These are phyloP conservation scores for Cataglyphis livida DNA, from an alignment of 2,888 invertebrate species.

Conservation along the genomic window DNA sequence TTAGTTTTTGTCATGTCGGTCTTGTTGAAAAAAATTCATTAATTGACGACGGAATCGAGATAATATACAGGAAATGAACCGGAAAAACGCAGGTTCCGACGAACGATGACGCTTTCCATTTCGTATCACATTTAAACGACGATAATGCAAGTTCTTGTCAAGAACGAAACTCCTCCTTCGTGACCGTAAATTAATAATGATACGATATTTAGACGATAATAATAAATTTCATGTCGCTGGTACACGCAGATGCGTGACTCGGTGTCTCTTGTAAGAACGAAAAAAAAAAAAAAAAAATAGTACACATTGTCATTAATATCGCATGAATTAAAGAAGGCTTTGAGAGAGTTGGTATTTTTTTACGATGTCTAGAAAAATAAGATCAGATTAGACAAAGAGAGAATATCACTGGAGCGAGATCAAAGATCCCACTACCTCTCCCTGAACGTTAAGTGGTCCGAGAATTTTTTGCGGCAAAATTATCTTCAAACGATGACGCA, in stretches of 20 bases:
- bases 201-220: slow-evolving; percentile 12
- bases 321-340: no score
- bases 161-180: not conserved
- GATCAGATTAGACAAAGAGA: not conserved
- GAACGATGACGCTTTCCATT: not conserved
- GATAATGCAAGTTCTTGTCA: slow-evolving; percentile 2
- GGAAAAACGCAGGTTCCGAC: not conserved
- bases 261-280: not conserved
- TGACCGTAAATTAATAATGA: slow-evolving; percentile 27
- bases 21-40: slow-evolving; percentile 2
- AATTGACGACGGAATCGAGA: not conserved
- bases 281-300: not conserved
- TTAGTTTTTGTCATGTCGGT: not conserved
- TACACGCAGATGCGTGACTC: slow-evolving; percentile 31
- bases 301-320: not conserved
- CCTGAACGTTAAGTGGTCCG: not conserved
- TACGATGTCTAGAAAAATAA: not conserved
- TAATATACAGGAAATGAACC: slow-evolving; percentile 1
- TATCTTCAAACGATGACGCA: slow-evolving; percentile 2
- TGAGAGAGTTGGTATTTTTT: not conserved
- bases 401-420: not conserved
- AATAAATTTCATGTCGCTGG: not conserved
- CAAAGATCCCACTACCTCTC: not conserved
- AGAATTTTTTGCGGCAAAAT: not conserved
- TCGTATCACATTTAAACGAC: not conserved